These are phyloP conservation scores for Amphipyra berbera DNA, from an alignment of 2,888 invertebrate species.

Conservation along the genomic window DNA sequence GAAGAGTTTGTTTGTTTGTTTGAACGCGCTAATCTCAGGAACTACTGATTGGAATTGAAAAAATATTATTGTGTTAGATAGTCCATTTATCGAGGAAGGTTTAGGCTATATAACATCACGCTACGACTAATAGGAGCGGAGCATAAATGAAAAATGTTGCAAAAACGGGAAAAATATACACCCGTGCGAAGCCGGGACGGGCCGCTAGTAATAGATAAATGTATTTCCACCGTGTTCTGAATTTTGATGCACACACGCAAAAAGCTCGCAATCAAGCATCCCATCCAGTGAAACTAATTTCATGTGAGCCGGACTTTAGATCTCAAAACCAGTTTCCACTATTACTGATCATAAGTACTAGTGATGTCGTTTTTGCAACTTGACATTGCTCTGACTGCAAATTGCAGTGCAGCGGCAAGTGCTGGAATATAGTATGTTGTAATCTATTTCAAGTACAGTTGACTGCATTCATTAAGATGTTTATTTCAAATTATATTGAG, in stretches of 20 bases:
- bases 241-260: slow-evolving; percentile 5
- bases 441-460: slow-evolving; percentile 18
- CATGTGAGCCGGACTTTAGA: slow-evolving; percentile 22
- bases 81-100: too few relatives aligned
- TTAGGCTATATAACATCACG: too few relatives aligned
- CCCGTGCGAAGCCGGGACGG: too few relatives aligned
- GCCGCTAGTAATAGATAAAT: too few relatives aligned
- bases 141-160: too few relatives aligned
- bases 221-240: neutral
- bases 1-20: too few relatives aligned
- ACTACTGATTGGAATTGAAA: too few relatives aligned
- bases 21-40: too few relatives aligned
- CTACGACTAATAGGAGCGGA: too few relatives aligned
- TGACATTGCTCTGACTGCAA: slow-evolving; percentile 41
- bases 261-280: slow-evolving; percentile 2
- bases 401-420: slow-evolving; percentile 33
- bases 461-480: slow-evolving; percentile 6
- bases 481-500: neutral
- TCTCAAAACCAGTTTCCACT: slow-evolving; percentile 37
- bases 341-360: slow-evolving; percentile 18
- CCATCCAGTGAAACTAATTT: slow-evolving; percentile 1
- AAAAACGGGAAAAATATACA: too few relatives aligned
- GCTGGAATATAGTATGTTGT: slow-evolving; percentile 19
- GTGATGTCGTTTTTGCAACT: slow-evolving; percentile 33
- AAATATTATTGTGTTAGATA: too few relatives aligned